Base-by-base conservation (phyloP, 2,113 vertebrate genomes). In the Lophura nycthemera region DNA sequence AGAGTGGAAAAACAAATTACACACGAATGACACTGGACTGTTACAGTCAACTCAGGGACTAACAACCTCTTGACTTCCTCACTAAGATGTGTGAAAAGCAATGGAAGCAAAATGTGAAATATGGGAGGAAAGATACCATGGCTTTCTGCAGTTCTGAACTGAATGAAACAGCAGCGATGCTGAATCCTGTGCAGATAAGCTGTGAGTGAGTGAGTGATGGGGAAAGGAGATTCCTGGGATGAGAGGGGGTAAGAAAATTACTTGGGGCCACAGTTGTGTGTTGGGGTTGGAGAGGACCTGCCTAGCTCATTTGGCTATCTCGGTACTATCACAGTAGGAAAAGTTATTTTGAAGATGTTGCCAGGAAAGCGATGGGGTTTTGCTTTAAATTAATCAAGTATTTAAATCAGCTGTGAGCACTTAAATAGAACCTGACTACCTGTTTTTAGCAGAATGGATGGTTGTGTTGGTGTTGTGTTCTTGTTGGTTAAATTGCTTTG, bases 1-100 rank as follows among this genome's bases (percentile, higher is more conserved):
- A 70, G 73, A 95, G 67, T 94, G 89, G 90, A 94, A 96, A 93
- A 97, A 22, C 70, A 83, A 89, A 77, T 96, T 91, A 75, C 30
- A 91, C 74, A 52, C 70, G 84, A 90, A 50, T 89, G 82, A 57
- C 69, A 86, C 25, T 64, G 47, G 25, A 48, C 56, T 66, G 73
- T 83, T 80, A 34, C 18, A 82, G n/a, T 60, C 80, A 86, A 60
- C 60, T 34, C 25, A n/a, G 47, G 83, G 9, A 27, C 83, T 91
- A 32, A 78, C 22, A 57, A 94, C 25, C 27, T 59, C 61, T 32
- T 59, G 86, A 21, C 80, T 86, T 76, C 66, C 45, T 66, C 50
- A 40, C 32, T 21, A 18, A 92, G 84, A 20, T 25, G 13, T 50
- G n/a, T 30, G 42, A 43, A 69, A 54, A 52, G 63, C n/a, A 71